Evolutionary conservation across 2,888 invertebrate species (phyloP).

Genomic region (Nomada lathburiana): DNA sequence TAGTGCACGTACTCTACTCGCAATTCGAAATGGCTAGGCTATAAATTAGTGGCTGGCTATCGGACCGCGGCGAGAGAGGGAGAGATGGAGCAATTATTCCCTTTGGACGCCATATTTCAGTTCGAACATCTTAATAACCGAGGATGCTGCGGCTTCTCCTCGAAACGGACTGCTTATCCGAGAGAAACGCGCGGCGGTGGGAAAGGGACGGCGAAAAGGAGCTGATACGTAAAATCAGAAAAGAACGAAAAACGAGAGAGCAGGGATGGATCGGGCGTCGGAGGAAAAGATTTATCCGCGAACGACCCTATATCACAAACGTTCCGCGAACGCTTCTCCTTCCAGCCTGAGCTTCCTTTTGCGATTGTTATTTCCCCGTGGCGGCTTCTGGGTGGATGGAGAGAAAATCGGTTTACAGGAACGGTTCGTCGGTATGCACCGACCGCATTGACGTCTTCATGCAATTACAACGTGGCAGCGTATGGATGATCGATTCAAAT

Average conservation of each 20-base stretch:
- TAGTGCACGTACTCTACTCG: slow-evolving; percentile 55
- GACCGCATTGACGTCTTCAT: slow-evolving; percentile 48
- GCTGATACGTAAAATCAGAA: background rate
- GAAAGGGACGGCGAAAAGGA: no score
- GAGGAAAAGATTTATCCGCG: slow-evolving; percentile 15
- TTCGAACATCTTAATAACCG: slow-evolving; percentile 82
- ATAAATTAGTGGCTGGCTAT: slow-evolving; percentile 74
- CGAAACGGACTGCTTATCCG: slow-evolving; percentile 20
- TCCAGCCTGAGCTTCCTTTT: background rate
- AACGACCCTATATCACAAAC: slow-evolving; percentile 21
- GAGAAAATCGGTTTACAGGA: slow-evolving; percentile 10
- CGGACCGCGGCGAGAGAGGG: slow-evolving; percentile 49
- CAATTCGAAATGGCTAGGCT: slow-evolving; percentile 74
- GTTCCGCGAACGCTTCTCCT: slow-evolving; percentile 13
- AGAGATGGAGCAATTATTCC: slow-evolving; percentile 78
- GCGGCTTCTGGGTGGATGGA: slow-evolving; percentile 21
- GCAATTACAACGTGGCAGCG: slow-evolving; percentile 40
- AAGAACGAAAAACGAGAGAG: background rate
- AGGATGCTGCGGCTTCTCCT: slow-evolving; percentile 62
- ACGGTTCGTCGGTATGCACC: slow-evolving; percentile 34
- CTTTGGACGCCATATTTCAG: slow-evolving; percentile 81
- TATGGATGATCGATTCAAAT: slow-evolving; percentile 28
- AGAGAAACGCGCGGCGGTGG: background rate
- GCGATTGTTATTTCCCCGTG: slow-evolving; percentile 14
- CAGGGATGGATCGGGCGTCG: no score